These are phyloP conservation scores for Lasius platythorax DNA, from an alignment of 2,888 invertebrate species.

Conservation along the genomic window DNA sequence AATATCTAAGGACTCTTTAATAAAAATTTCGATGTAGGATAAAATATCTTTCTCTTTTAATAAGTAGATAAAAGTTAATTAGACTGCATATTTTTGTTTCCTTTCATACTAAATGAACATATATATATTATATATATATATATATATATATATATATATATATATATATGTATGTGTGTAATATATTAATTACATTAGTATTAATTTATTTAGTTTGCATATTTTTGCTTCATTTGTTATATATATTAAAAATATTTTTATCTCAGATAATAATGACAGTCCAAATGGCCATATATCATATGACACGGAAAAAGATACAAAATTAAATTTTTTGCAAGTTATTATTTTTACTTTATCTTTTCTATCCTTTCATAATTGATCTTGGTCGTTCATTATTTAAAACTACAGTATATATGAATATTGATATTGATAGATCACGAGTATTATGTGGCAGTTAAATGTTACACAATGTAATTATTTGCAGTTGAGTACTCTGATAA, in stretches of 20 bases:
- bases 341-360: background rate
- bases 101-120: background rate
- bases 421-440: background rate
- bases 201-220: background rate
- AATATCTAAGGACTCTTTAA: background rate
- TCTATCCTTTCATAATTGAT: slow-evolving; percentile 2
- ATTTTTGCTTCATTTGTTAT: background rate
- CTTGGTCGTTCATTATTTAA: slow-evolving; percentile 14
- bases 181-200: background rate
- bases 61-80: background rate
- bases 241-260: background rate
- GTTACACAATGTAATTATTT: slow-evolving; percentile 27
- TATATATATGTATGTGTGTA: background rate
- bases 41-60: slow-evolving; percentile 21
- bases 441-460: slow-evolving; percentile 1
- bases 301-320: background rate
- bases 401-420: slow-evolving; percentile 10
- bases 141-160: background rate
- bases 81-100: slow-evolving; percentile 5
- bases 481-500: background rate
- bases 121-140: background rate
- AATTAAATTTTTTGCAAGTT: background rate
- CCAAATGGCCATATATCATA: background rate
- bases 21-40: slow-evolving; percentile 10
- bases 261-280: background rate